phyloP scores from a whole-genome alignment of 2,888 invertebrate genomes.

The Cryptus viduatorius region DNA sequence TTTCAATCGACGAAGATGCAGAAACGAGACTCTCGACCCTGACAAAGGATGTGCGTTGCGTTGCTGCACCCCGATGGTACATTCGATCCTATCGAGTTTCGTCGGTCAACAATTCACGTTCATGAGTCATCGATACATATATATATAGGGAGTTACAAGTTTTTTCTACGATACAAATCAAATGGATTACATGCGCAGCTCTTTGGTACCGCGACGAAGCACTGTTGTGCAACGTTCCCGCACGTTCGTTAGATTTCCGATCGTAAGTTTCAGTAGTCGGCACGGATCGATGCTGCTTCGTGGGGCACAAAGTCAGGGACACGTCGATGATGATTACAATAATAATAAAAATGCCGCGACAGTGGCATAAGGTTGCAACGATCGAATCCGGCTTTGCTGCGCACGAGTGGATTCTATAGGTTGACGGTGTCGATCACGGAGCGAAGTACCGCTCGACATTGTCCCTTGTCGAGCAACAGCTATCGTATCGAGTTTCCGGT shows the following conservation, averaged over 20 bases:
- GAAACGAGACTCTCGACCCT: constrained; percentile 60
- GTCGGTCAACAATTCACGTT: constrained; percentile 36
- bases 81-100: constrained; percentile 65
- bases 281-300: constrained; percentile 47
- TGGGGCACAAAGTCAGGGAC: constrained; percentile 51
- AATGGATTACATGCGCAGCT: not conserved
- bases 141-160: constrained; percentile 1
- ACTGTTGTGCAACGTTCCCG: not conserved
- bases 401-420: not conserved
- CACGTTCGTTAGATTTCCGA: not conserved
- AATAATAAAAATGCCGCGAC: constrained; percentile 3
- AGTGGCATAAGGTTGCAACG: constrained; percentile 11
- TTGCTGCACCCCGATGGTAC: constrained; percentile 41
- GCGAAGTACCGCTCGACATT: constrained; percentile 68
- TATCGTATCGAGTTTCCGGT: constrained; percentile 64
- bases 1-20: constrained; percentile 25
- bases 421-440: constrained; percentile 60
- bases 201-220: constrained; percentile 9
- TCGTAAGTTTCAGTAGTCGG: not conserved
- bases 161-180: constrained; percentile 12
- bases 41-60: constrained; percentile 60
- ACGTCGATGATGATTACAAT: constrained; percentile 40
- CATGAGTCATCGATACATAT: constrained; percentile 53
- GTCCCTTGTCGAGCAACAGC: constrained; percentile 49
- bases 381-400: constrained; percentile 8